Percentiles rank a stretch among this genome's conserved stretches.
Conservation (phyloP, 2,797 vertebrate genomes). For the Tolypeutes matacus region DNA sequence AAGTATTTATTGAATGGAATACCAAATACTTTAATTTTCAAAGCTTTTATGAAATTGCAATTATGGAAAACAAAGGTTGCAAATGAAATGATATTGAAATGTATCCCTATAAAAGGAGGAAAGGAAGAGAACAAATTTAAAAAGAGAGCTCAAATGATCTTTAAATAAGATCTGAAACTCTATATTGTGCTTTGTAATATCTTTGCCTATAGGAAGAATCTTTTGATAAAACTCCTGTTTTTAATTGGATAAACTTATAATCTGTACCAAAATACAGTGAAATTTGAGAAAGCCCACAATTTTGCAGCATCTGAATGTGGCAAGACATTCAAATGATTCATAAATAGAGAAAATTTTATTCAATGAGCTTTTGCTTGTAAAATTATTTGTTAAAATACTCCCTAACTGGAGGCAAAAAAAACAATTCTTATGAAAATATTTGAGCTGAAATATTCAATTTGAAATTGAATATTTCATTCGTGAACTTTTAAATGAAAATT, state of each 20-base stretch:
- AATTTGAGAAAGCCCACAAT: neutral
- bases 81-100: neutral
- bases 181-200: neutral
- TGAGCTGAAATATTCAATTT: neutral
- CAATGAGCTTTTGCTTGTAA: neutral
- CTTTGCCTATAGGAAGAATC: neutral
- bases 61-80: conserved; percentile 10
- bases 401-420: neutral
- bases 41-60: neutral
- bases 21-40: neutral
- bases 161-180: neutral
- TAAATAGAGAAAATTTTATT: neutral
- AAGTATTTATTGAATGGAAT: neutral
- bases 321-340: conserved; percentile 28
- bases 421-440: neutral
- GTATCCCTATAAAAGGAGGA: neutral
- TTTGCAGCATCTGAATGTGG: neutral
- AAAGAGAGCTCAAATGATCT: neutral
- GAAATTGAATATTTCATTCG: conserved; percentile 33
- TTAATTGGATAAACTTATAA: neutral
- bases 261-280: neutral
- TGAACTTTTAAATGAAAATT: conserved; percentile 35
- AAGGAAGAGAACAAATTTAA: neutral
- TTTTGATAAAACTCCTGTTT: conserved; percentile 12
- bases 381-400: neutral